Evolutionary conservation across 1,140 invertebrate genomes (phyloP).

Genomic region (Hydropsyche tenuis): DNA sequence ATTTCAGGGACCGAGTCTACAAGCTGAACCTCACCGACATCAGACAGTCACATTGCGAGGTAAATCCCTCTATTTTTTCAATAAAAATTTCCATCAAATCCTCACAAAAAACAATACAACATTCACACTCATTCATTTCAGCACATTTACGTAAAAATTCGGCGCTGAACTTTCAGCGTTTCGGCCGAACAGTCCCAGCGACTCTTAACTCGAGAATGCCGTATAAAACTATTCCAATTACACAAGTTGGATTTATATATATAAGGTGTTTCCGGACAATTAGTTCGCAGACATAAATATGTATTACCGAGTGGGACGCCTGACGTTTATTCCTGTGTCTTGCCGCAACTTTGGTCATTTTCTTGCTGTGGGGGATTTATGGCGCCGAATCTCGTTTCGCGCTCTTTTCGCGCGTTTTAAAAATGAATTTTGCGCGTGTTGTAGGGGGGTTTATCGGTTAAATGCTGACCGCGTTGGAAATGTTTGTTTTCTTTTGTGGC

Average conservation of each 20-base stretch:
- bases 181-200: neutral
- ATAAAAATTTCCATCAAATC: no score
- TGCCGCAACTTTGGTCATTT: slow-evolving; percentile 23
- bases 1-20: slow-evolving; percentile 74
- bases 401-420: neutral
- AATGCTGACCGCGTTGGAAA: neutral
- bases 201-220: slow-evolving; percentile 24
- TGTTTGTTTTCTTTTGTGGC: slow-evolving; percentile 7
- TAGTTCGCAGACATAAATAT: slow-evolving; percentile 45
- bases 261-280: slow-evolving; percentile 47
- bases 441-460: neutral
- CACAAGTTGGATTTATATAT: slow-evolving; percentile 34
- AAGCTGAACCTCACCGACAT: slow-evolving; percentile 74
- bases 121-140: no score
- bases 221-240: slow-evolving; percentile 47
- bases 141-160: no score
- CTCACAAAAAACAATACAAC: no score
- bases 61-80: no score
- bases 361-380: slow-evolving; percentile 3
- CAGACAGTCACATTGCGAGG: slow-evolving; percentile 75
- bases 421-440: neutral
- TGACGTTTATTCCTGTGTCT: slow-evolving; percentile 19
- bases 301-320: slow-evolving; percentile 38
- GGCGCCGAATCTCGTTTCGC: neutral
- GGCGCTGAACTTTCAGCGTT: slow-evolving; percentile 34